A percentile compares a stretch with the other conserved stretches of the same genome.
Conservation (phyloP, 2,888 invertebrate genomes). For the Sialis lutaria region DNA sequence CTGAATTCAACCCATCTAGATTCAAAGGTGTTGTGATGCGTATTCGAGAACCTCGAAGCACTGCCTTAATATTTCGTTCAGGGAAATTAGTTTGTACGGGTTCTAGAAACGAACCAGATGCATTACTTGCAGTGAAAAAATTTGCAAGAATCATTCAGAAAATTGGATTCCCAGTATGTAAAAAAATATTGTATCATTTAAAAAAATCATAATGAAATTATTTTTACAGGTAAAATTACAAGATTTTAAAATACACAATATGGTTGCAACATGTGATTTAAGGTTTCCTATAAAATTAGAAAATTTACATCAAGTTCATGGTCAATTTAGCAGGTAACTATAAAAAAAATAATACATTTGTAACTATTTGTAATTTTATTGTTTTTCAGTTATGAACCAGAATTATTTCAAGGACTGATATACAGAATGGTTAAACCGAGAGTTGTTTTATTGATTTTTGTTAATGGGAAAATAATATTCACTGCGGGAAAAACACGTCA, state of each 20-base stretch:
- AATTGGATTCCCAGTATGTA: slow-evolving; percentile 53
- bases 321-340: slow-evolving; percentile 36
- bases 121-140: slow-evolving; percentile 59
- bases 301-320: slow-evolving; percentile 55
- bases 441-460: slow-evolving; percentile 92
- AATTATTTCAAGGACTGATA: slow-evolving; percentile 95
- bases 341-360: neutral
- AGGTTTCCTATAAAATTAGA: slow-evolving; percentile 57
- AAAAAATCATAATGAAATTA: neutral
- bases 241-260: slow-evolving; percentile 65
- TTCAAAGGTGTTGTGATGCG: slow-evolving; percentile 75
- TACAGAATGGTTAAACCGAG: slow-evolving; percentile 95
- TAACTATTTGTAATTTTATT: slow-evolving; percentile 2
- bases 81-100: slow-evolving; percentile 75
- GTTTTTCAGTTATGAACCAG: slow-evolving; percentile 75
- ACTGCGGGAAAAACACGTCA: slow-evolving; percentile 88
- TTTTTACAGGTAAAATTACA: slow-evolving; percentile 52
- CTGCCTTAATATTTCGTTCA: slow-evolving; percentile 58
- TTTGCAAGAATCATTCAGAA: slow-evolving; percentile 71
- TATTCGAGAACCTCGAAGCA: slow-evolving; percentile 59
- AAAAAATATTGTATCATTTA: neutral
- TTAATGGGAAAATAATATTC: slow-evolving; percentile 96
- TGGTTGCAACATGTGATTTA: slow-evolving; percentile 57
- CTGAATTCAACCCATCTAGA: slow-evolving; percentile 67
- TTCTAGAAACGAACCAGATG: slow-evolving; percentile 58